Evolutionary conservation across 2,888 invertebrate species (phyloP).

Genomic region (Pristionchus maxplancki): DNA sequence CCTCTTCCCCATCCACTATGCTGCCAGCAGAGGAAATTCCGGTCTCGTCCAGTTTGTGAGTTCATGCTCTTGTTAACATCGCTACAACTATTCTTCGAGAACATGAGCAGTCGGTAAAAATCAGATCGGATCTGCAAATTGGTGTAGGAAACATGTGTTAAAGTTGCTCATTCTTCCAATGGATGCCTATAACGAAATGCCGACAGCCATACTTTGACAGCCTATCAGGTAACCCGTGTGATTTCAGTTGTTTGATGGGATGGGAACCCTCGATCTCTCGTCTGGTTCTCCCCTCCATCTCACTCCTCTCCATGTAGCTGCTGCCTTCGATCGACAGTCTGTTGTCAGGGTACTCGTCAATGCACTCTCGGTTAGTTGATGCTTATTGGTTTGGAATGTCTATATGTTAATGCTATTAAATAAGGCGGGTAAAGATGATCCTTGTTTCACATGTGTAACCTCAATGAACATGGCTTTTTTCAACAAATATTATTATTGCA

Average conservation of each 20-base stretch:
- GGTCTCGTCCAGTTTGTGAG: slow-evolving; percentile 46
- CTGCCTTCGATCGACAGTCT: slow-evolving; percentile 24
- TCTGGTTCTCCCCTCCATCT: slow-evolving; percentile 44
- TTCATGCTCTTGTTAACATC: neutral
- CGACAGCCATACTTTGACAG: too few relatives aligned
- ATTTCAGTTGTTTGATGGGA: slow-evolving; percentile 41
- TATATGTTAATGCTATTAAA: too few relatives aligned
- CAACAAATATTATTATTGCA: too few relatives aligned
- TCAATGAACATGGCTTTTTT: too few relatives aligned
- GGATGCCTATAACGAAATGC: too few relatives aligned
- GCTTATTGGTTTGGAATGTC: neutral
- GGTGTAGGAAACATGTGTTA: too few relatives aligned
- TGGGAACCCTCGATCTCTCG: slow-evolving; percentile 38
- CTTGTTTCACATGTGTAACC: neutral
- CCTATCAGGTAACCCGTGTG: too few relatives aligned
- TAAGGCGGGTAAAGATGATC: too few relatives aligned
- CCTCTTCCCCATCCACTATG: slow-evolving; percentile 52
- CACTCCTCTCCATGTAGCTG: slow-evolving; percentile 51
- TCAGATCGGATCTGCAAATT: too few relatives aligned
- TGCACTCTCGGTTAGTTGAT: slow-evolving; percentile 19
- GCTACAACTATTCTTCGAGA: too few relatives aligned
- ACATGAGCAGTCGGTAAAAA: too few relatives aligned
- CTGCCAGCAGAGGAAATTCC: slow-evolving; percentile 49
- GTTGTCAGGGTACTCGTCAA: slow-evolving; percentile 40
- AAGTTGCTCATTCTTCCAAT: too few relatives aligned